Conservation (phyloP, 2,888 invertebrate species). For the Vesta saturnalis region DNA sequence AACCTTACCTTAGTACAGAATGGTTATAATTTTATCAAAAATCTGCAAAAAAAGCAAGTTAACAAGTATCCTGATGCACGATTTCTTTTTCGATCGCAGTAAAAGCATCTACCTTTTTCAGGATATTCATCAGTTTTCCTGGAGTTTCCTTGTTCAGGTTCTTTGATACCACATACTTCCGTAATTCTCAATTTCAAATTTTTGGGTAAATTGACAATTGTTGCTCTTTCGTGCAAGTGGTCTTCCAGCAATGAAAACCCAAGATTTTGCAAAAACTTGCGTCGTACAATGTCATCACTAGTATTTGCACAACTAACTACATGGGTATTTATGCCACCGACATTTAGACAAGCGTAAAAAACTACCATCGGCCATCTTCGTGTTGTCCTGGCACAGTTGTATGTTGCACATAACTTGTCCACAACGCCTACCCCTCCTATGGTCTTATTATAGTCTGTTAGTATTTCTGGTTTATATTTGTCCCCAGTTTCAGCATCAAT, state of each 20-base stretch:
- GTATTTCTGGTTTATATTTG: constrained; percentile 6
- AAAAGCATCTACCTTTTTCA: background rate
- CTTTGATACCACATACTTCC: background rate
- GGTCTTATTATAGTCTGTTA: no score
- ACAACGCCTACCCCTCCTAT: no score
- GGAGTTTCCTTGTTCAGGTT: background rate
- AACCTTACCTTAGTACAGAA: no score
- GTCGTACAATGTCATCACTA: background rate
- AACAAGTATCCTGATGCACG: background rate
- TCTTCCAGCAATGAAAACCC: background rate
- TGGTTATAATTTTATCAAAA: no score
- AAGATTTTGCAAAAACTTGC: constrained; percentile 18
- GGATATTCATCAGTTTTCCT: background rate
- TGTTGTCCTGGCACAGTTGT: constrained; percentile 14
- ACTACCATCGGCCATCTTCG: constrained; percentile 30
- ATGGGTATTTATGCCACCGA: constrained; percentile 21
- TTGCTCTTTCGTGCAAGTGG: background rate
- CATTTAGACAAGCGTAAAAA: constrained; percentile 22
- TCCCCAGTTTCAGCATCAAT: constrained; percentile 7
- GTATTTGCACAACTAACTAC: constrained; percentile 4
- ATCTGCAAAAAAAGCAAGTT: no score
- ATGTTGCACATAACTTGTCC: no score
- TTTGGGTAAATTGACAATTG: background rate
- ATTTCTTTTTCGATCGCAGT: background rate
- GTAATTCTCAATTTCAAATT: background rate